Evolutionary conservation across 2,113 vertebrate genomes (phyloP), one percentile per base, ranked within the genome.

Genomic region (Brachyistius frenatus): DNA sequence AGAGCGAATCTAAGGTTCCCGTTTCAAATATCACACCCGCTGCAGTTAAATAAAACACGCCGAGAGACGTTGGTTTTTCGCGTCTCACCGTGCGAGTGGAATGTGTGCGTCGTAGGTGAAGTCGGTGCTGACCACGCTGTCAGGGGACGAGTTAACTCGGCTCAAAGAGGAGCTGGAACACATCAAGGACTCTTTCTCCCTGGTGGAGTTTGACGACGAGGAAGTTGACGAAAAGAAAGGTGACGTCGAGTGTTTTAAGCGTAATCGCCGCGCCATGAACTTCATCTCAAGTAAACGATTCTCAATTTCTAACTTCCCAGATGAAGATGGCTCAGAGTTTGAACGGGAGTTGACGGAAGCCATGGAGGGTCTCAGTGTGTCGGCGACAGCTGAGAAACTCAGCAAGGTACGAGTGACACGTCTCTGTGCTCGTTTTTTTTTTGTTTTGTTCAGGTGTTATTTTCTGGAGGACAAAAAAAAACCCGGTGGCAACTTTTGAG

Each of bases 121-220:
- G 88, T 96, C 93, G 0, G 91, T 98, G 64, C 89, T 97, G 60
- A 96, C 92, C 70, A 93, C 97, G 2, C 77, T 98, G 15, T 97
- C 96, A 15, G 98, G 98, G 75, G 93, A 96, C 6, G 92, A 97
- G 73, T 76, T 96, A 81, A 72, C 90, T 10, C 82, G 65, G 15
- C 88, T 99, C 14, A 94, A 94, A 78, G 88, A 85, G 2, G 96
- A 99, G 60, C 87, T 99, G 74, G 92, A 96, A 0, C 88, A 90
- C 36, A 95, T 99, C 66, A 96, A 94, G 86, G 96, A 96, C 86
- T 91, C 95, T 0, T 98, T 98, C 95, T 97, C 96, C 16, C 84
- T 98, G 74, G 94, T 94, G 77, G 98, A 99, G 85, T 97, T 99
- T 81, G 97, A 96, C 47, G 98, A 99, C 1, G 97, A 99, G 50